Percentiles rank a stretch among this genome's conserved stretches.
Evolutionary conservation across 2,888 invertebrate species (phyloP).

Genomic region (Erannis defoliaria): DNA sequence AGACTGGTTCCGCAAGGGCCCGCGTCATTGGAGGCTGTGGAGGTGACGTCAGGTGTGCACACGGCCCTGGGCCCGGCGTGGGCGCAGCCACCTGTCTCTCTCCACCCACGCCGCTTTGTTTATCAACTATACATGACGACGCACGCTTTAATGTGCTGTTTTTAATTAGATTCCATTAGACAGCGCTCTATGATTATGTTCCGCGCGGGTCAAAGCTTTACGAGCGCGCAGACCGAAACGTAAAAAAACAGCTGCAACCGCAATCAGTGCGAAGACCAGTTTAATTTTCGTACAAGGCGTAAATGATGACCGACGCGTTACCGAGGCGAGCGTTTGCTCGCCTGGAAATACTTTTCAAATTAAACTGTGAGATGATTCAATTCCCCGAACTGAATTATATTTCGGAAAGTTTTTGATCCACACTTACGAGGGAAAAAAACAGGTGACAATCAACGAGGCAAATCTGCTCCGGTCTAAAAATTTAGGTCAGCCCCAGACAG

Average conservation of each 20-base stretch:
- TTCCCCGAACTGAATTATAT: slow-evolving; percentile 35
- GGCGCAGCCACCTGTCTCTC: slow-evolving; percentile 74
- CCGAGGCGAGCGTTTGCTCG: no score
- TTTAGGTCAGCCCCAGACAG: slow-evolving; percentile 61
- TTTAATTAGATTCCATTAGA: slow-evolving; percentile 47
- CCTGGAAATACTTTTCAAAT: slow-evolving; percentile 31
- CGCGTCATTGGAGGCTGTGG: slow-evolving; percentile 69
- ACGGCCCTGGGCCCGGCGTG: slow-evolving; percentile 76
- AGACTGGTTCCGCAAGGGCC: slow-evolving; percentile 58
- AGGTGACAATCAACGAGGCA: slow-evolving; percentile 47
- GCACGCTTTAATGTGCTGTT: slow-evolving; percentile 42
- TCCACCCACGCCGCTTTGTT: slow-evolving; percentile 69
- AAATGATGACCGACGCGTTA: slow-evolving; percentile 30
- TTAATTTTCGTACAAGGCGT: slow-evolving; percentile 35
- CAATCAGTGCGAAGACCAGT: slow-evolving; percentile 41
- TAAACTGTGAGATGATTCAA: slow-evolving; percentile 25
- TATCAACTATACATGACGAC: slow-evolving; percentile 56
- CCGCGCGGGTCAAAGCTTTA: slow-evolving; percentile 41
- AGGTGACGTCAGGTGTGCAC: slow-evolving; percentile 80
- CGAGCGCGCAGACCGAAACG: slow-evolving; percentile 42
- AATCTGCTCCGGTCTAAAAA: slow-evolving; percentile 48
- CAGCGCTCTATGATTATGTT: slow-evolving; percentile 38
- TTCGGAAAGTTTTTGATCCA: slow-evolving; percentile 38
- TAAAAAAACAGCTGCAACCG: slow-evolving; percentile 45
- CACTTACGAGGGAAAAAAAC: slow-evolving; percentile 42